phyloP scores from a whole-genome alignment of 1,140 invertebrate genomes.

The Microplitis demolitor region DNA sequence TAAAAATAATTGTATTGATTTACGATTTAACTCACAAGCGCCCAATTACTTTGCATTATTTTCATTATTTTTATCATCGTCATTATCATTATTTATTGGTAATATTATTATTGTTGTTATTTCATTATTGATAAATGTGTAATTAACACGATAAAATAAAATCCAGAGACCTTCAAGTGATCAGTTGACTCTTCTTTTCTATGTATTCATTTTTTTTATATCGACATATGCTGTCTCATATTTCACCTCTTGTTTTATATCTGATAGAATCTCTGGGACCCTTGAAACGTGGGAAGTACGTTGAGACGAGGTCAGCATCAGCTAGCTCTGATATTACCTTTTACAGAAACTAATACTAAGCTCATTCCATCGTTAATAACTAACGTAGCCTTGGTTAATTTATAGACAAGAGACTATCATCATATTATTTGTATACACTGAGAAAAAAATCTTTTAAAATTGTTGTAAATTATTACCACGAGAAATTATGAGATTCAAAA shows the following conservation, averaged over 20 bases:
- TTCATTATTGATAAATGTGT: no score
- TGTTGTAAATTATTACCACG: no score
- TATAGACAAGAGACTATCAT: no score
- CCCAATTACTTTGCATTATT: background rate
- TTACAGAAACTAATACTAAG: constrained; percentile 32
- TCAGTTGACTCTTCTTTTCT: constrained; percentile 2
- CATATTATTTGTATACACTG: no score
- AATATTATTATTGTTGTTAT: background rate
- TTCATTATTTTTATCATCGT: background rate
- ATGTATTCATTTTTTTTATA: background rate
- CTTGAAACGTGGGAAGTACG: constrained; percentile 34
- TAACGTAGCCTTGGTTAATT: constrained; percentile 23
- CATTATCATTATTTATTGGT: background rate
- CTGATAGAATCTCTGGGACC: constrained; percentile 18
- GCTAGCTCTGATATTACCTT: constrained; percentile 29
- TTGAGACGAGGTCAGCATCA: constrained; percentile 19
- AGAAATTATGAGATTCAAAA: no score
- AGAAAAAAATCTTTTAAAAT: no score
- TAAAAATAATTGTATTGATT: constrained; percentile 17
- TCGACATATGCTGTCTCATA: background rate
- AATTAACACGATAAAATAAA: no score
- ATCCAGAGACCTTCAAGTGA: background rate
- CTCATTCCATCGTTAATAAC: constrained; percentile 35
- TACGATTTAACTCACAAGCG: background rate
- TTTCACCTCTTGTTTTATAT: constrained; percentile 12